Percentiles rank a stretch among this genome's conserved stretches.
phyloP scores from a whole-genome alignment of 2,113 vertebrate genomes.

The Montifringilla adamsi region DNA sequence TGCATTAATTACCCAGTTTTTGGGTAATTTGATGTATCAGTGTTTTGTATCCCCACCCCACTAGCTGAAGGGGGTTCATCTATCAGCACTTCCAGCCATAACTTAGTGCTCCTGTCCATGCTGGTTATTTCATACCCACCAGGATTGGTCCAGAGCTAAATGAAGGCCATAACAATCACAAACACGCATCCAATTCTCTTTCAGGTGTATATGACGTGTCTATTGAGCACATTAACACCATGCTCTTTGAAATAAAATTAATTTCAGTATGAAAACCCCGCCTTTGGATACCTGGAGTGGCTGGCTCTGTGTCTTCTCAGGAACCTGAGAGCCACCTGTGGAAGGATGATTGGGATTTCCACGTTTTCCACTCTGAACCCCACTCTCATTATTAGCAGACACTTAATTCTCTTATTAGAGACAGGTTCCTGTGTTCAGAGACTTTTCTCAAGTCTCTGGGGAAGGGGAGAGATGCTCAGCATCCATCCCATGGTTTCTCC shows the following conservation, averaged over 20 bases:
- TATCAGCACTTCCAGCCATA: neutral
- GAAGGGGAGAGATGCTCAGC: neutral
- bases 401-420: rapidly evolving
- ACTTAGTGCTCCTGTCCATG: neutral
- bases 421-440: neutral
- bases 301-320: neutral
- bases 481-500: neutral
- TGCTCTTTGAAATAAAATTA: neutral
- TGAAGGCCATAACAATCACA: neutral
- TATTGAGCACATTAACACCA: neutral
- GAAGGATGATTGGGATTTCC: neutral
- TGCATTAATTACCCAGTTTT: neutral
- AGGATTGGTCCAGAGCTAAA: neutral
- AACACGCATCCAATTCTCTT: neutral
- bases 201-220: neutral
- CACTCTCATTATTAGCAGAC: rapidly evolving
- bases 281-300: neutral
- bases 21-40: neutral
- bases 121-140: neutral
- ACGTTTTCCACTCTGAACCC: rapidly evolving
- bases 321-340: neutral
- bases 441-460: neutral
- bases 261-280: neutral
- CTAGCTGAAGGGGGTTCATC: neutral
- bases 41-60: neutral